Conservation (phyloP, 2,113 vertebrate genomes). For the Grantiella picta region DNA sequence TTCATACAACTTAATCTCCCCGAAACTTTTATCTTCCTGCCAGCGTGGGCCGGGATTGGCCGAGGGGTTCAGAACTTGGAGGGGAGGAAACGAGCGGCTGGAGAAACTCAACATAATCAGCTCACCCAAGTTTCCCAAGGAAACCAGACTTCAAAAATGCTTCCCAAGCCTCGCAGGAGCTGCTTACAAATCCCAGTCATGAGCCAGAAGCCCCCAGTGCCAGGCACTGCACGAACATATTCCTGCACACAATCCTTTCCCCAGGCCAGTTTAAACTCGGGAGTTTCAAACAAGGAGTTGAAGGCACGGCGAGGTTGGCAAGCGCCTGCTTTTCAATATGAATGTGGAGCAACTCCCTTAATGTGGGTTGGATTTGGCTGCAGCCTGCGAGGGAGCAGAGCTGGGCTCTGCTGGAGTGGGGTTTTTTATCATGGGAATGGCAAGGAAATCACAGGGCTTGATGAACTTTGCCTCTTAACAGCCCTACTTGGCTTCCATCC, state of each 20-base stretch:
- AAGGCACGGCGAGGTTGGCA: not conserved
- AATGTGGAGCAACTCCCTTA: conserved; percentile 48
- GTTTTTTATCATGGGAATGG: conserved; percentile 34
- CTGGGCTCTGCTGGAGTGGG: not conserved
- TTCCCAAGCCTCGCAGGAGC: conserved; percentile 19
- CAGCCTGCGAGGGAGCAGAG: not conserved
- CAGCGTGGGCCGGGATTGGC: conserved; percentile 31
- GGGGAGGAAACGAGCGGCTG: not conserved
- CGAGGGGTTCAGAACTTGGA: not conserved
- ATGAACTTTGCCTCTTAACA: conserved; percentile 33
- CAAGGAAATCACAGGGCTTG: conserved; percentile 9
- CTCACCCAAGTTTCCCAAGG: conserved; percentile 27
- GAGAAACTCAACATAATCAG: not conserved
- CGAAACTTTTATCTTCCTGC: conserved; percentile 49
- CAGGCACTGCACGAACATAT: conserved; percentile 44
- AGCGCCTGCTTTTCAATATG: conserved; percentile 24
- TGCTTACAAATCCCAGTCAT: conserved; percentile 19
- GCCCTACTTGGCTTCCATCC: not conserved
- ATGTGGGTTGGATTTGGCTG: conserved; percentile 45
- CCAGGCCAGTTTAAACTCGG: not conserved
- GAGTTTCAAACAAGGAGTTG: not conserved
- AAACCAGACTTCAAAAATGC: conserved; percentile 29
- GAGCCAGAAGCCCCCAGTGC: conserved; percentile 45
- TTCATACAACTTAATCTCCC: conserved; percentile 33
- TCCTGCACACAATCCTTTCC: conserved; percentile 54